A percentile compares a stretch with the other conserved stretches of the same genome.
These are phyloP conservation scores for Alentia gelatinosa DNA, from an alignment of 2,888 invertebrate genomes.

Conservation along the genomic window DNA sequence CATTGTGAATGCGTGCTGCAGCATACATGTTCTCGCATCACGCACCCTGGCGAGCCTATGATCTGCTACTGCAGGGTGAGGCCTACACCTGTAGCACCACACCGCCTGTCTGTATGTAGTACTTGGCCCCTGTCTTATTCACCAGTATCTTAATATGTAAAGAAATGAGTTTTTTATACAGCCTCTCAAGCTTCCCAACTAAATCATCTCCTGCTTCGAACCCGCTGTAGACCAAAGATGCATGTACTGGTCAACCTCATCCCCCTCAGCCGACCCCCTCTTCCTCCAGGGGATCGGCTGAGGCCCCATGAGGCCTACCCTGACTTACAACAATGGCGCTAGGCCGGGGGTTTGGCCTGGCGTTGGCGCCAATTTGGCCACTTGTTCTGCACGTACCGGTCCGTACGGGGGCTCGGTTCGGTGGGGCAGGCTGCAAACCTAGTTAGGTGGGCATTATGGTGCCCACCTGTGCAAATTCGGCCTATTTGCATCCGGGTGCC, in stretches of 20 bases:
- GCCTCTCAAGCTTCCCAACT: no score
- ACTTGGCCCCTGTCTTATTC: no score
- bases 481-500: neutral
- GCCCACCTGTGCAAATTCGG: constrained; percentile 22
- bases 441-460: neutral
- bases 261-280: neutral
- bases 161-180: no score
- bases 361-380: constrained; percentile 1
- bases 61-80: no score
- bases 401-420: neutral
- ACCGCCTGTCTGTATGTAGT: no score
- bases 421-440: constrained; percentile 5
- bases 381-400: neutral
- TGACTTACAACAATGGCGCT: constrained; percentile 17
- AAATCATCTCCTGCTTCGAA: neutral
- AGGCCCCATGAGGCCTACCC: neutral
- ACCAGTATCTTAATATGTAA: no score
- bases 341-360: neutral
- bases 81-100: no score
- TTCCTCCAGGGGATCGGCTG: neutral
- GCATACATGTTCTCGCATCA: no score
- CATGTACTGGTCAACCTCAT: neutral
- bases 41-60: no score
- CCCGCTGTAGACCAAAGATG: neutral
- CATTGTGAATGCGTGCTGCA: no score